Percentiles rank a stretch among this genome's conserved stretches.
phyloP scores from a whole-genome alignment of 2,888 invertebrate genomes.

The Bellardia pandia region DNA sequence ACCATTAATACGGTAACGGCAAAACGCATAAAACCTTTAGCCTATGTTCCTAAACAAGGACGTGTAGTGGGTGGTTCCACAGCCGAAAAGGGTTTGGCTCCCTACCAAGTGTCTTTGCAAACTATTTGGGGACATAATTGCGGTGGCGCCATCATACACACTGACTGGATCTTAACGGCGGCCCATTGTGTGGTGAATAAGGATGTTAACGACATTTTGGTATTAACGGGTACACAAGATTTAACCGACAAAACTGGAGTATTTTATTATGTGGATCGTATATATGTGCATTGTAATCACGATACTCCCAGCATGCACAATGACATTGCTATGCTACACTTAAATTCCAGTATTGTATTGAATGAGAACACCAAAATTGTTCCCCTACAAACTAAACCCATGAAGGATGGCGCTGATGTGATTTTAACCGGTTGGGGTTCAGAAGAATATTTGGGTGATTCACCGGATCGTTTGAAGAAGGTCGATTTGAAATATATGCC shows the following conservation, averaged over 20 bases:
- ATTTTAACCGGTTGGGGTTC: conserved; percentile 88
- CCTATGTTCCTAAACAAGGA: neutral
- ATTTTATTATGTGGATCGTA: conserved; percentile 76
- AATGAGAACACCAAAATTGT: conserved; percentile 85
- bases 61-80: conserved; percentile 76
- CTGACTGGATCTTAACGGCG: conserved; percentile 78
- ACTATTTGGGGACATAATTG: conserved; percentile 77
- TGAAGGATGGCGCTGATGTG: conserved; percentile 85
- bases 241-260: conserved; percentile 74
- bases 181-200: conserved; percentile 79
- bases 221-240: conserved; percentile 78
- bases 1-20: neutral
- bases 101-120: conserved; percentile 83
- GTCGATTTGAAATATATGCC: conserved; percentile 85
- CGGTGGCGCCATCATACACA: conserved; percentile 79
- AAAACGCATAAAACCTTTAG: neutral
- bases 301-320: conserved; percentile 83
- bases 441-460: conserved; percentile 83
- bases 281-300: conserved; percentile 78
- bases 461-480: conserved; percentile 86
- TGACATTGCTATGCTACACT: conserved; percentile 88
- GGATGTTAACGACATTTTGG: conserved; percentile 73
- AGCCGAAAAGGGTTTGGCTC: conserved; percentile 76
- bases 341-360: conserved; percentile 85
- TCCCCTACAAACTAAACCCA: conserved; percentile 85